Evolutionary conservation across 2,888 invertebrate genomes (phyloP).

Genomic region (Drosophila formosana): DNA sequence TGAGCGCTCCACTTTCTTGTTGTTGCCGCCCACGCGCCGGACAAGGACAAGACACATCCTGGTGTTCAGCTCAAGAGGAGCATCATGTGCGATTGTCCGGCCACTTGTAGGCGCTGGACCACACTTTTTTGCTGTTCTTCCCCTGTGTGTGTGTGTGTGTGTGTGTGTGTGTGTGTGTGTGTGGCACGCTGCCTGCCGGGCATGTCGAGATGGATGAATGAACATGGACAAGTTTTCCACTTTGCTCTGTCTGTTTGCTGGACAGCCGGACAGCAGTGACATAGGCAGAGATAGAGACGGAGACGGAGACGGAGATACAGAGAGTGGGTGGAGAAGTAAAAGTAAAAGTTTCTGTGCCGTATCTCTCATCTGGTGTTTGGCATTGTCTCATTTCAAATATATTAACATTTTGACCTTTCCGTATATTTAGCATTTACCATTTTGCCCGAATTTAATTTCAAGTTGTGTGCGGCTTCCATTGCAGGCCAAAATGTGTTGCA

Average conservation of each 20-base stretch:
- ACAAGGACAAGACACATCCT: conserved; percentile 10
- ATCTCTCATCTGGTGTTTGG: conserved; percentile 55
- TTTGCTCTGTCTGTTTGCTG: conserved; percentile 24
- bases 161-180: conserved; percentile 9
- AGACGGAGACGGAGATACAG: background rate
- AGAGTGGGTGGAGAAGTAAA: background rate
- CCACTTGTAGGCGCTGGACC: conserved; percentile 55
- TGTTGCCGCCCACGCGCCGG: conserved; percentile 5
- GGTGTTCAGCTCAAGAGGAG: conserved; percentile 10
- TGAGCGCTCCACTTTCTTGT: background rate
- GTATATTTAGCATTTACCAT: conserved; percentile 33
- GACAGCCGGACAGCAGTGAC: background rate
- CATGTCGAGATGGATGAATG: conserved; percentile 72
- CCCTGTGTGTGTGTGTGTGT: conserved; percentile 6
- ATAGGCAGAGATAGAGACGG: background rate
- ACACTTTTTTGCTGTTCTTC: conserved; percentile 14
- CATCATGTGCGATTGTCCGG: conserved; percentile 48
- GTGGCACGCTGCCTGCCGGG: conserved; percentile 23
- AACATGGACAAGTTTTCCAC: conserved; percentile 72
- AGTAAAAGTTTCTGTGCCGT: conserved; percentile 51
- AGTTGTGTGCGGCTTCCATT: conserved; percentile 43
- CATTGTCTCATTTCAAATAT: conserved; percentile 73
- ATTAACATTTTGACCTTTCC: conserved; percentile 79
- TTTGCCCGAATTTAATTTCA: conserved; percentile 64
- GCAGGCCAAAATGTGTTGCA: conserved; percentile 44